Percentiles rank a stretch among this genome's conserved stretches.
These are phyloP conservation scores for Pygocentrus nattereri DNA, from an alignment of 2,797 vertebrate species.

Conservation along the genomic window DNA sequence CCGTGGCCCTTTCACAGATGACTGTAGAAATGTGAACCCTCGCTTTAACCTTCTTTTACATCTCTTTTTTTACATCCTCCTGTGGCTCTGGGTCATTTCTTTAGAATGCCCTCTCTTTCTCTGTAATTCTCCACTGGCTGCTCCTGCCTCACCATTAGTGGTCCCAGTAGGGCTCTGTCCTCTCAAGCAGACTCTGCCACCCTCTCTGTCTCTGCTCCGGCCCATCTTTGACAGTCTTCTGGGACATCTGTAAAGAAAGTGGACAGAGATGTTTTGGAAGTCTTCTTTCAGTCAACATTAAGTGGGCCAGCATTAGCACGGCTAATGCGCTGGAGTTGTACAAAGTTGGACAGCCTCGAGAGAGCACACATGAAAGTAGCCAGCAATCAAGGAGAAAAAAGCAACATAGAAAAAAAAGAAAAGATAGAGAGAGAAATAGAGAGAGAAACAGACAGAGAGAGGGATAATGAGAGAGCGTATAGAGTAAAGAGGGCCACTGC, in stretches of 20 bases:
- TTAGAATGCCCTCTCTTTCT: slow-evolving; percentile 5
- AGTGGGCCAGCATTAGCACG: slow-evolving; percentile 57
- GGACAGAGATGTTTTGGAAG: slow-evolving; percentile 54
- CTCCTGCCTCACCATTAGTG: background rate
- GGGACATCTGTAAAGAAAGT: slow-evolving; percentile 32
- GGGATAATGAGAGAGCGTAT: background rate
- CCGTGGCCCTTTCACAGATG: background rate
- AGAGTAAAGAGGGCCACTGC: background rate
- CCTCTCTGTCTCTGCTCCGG: background rate
- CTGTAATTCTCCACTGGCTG: background rate
- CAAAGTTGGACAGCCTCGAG: slow-evolving; percentile 31
- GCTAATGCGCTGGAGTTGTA: slow-evolving; percentile 17
- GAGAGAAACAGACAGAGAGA: slow-evolving; percentile 6
- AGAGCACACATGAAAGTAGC: slow-evolving; percentile 8
- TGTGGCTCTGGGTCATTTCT: background rate
- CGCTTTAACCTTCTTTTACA: background rate
- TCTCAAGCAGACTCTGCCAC: slow-evolving; percentile 1
- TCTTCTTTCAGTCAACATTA: slow-evolving; percentile 47
- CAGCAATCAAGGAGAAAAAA: slow-evolving; percentile 9
- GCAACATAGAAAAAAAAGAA: background rate
- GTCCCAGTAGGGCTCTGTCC: slow-evolving; percentile 1
- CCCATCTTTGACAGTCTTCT: slow-evolving; percentile 40
- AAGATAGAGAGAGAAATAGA: background rate
- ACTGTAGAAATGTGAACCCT: background rate
- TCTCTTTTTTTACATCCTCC: background rate